Evolutionary conservation across 2,113 vertebrate genomes (phyloP).

Genomic region (Lophura nycthemera): DNA sequence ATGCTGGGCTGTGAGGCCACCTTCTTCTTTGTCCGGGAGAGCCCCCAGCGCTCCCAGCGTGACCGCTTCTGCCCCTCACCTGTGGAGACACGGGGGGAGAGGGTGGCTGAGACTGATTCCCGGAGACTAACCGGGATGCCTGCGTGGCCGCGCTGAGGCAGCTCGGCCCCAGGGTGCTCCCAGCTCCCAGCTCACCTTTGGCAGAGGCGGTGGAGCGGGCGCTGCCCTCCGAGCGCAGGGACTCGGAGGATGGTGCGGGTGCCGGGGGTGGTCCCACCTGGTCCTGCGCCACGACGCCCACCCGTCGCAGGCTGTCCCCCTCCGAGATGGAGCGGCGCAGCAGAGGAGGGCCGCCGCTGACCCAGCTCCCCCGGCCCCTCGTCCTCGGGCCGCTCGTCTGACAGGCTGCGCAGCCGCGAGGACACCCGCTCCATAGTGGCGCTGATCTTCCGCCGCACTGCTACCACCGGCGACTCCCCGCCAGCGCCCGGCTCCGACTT

Average conservation of each 20-base stretch:
- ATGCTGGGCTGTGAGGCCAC: conserved; percentile 90
- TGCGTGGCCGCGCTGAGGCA: fast-evolving
- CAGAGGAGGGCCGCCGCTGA: conserved; percentile 83
- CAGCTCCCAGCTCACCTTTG: conserved; percentile 56
- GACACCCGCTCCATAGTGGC: conserved; percentile 92
- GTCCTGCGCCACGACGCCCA: conserved; percentile 84
- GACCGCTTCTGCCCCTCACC: conserved; percentile 71
- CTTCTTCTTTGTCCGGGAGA: conserved; percentile 87
- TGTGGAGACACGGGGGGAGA: background rate
- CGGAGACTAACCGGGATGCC: fast-evolving
- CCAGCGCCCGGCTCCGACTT: conserved; percentile 72
- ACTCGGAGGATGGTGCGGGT: conserved; percentile 87
- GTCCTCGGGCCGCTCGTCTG: conserved; percentile 13
- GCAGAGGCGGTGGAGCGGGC: conserved; percentile 75
- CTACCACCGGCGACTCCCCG: conserved; percentile 86
- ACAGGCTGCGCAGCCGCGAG: conserved; percentile 86
- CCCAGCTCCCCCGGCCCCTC: conserved; percentile 34
- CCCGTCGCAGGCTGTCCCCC: conserved; percentile 81
- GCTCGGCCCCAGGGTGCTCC: fast-evolving
- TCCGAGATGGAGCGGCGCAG: conserved; percentile 90
- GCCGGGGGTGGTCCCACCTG: conserved; percentile 81
- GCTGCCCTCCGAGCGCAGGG: conserved; percentile 91
- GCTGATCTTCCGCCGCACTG: conserved; percentile 92
- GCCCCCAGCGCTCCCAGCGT: conserved; percentile 93
- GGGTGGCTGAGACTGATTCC: background rate